Evolutionary conservation across 2,113 vertebrate species (phyloP), one percentile per base, ranked within the genome.

Genomic region (Zosterops pallidus): DNA sequence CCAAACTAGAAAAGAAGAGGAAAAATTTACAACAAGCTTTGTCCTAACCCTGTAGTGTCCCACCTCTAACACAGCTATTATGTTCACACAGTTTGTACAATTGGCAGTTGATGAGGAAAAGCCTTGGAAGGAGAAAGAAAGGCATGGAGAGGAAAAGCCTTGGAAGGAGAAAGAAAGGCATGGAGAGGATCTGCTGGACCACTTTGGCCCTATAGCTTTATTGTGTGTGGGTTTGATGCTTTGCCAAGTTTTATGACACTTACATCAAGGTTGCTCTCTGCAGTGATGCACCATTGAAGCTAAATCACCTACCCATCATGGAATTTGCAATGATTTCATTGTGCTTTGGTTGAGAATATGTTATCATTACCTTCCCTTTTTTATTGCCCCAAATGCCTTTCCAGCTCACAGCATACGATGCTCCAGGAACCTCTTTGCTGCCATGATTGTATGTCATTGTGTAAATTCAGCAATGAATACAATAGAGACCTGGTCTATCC

Each of bases 271-370:
- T 86, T 95, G 53, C n/a, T 95, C 76, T 88, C 69, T 3, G 21
- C 85, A 94, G 76, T 49, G 31, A 92, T 92, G 79, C 64, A 93
- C 88, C 88, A 47, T 17, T 1, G 28, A 79, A 83, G 83, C 25
- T 89, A 90, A 90, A 93, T 86, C 90, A 92, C 92, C 83, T 92
- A 86, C 49, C 49, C 65, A 84, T 89, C 85, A 49, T 53, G 86
- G 86, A 95, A 96, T 95, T 86, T 28, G 42, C 84, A 94, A 69
- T 92, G 86, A 96, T 89, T 97, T 97, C 94, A 95, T 70, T 33
- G 35, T 68, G n/a, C 78, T 81, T 92, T 91, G 77, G 70, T 95
- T 96, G 81, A 93, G 95, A 94, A 92, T 62, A 76, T 15, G 37
- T 95, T 94, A 87, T 92, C 93, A 85, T 91, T 96, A 76, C 62